Evolutionary conservation across 2,113 vertebrate genomes (phyloP), one percentile per base, ranked within the genome.

Genomic region (Brachyistius frenatus): DNA sequence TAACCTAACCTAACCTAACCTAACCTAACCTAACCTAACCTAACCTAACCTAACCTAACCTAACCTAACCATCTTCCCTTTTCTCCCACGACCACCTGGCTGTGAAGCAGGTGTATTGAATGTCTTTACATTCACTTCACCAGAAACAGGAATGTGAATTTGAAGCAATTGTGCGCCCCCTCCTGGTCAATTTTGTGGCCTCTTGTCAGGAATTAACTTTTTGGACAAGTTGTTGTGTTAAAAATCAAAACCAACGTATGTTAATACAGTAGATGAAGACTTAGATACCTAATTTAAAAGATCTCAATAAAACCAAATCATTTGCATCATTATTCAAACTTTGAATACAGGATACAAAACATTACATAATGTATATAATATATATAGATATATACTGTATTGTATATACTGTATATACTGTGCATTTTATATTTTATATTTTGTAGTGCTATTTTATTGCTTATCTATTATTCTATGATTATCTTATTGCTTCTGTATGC

Each of bases 141-240:
- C 4, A 4, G 41, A 35, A 23, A 36, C 50, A 60, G 46, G 39
- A 36, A 16, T 44, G 53, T 68, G 47, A 66, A 78, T 82, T 54
- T 76, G 30, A 56, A 62, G 16, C 39, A 41, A 70, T 68, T 83
- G 61, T 78, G 66, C 83, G 10, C 88, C 89, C 70, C 54, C 89
- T 81, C n/a, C 49, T 89, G 91, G 89, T 62, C 50, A 54, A 23
- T 23, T 23, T 23, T 23, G 23, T 23, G 23, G 23, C 23, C 23
- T 23, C 23, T 23, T 23, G 23, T 23, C 23, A 23, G 23, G 23
- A 23, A 23, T 23, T 10, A 33, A 8, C 36, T 7, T 0, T 62
- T 49, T 35, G 36, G 5, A 57, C 13, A 32, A 36, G 32, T 16
- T 61, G 2, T 16, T 30, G 15, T 44, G n/a, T 57, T n/a, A 3